Evolutionary conservation across 2,797 vertebrate genomes (phyloP).

Genomic region (Myotis planiceps): DNA sequence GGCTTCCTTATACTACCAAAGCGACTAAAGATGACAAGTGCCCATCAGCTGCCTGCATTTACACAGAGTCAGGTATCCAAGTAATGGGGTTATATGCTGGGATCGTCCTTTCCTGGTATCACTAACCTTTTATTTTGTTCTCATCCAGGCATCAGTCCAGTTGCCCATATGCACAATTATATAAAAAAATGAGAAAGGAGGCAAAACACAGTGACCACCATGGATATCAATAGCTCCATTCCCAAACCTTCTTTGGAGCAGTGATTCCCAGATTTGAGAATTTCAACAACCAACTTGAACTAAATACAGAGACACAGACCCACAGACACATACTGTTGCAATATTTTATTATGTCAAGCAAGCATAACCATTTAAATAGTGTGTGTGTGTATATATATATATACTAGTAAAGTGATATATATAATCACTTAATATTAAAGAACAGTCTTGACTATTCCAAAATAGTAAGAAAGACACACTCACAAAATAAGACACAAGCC

Average conservation of each 20-base stretch:
- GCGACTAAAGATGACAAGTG: not conserved
- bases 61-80: not conserved
- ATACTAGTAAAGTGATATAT: too few species aligned
- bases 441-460: conserved; percentile 32
- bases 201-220: not conserved
- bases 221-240: not conserved
- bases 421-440: conserved; percentile 24
- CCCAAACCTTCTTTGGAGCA: not conserved
- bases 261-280: not conserved
- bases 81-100: not conserved
- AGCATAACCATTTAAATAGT: not conserved
- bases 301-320: not conserved
- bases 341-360: not conserved
- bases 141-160: not conserved
- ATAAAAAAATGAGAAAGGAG: not conserved
- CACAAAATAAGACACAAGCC: conserved; percentile 18
- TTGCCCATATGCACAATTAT: not conserved
- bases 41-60: not conserved
- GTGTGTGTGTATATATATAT: too few species aligned
- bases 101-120: not conserved
- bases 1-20: not conserved
- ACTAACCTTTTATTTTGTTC: conserved; percentile 1
- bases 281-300: conserved; percentile 35
- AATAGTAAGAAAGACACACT: conserved; percentile 25
- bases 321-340: not conserved